phyloP scores from a whole-genome alignment of 1,140 invertebrate genomes.

The Bathynomus jamesi region DNA sequence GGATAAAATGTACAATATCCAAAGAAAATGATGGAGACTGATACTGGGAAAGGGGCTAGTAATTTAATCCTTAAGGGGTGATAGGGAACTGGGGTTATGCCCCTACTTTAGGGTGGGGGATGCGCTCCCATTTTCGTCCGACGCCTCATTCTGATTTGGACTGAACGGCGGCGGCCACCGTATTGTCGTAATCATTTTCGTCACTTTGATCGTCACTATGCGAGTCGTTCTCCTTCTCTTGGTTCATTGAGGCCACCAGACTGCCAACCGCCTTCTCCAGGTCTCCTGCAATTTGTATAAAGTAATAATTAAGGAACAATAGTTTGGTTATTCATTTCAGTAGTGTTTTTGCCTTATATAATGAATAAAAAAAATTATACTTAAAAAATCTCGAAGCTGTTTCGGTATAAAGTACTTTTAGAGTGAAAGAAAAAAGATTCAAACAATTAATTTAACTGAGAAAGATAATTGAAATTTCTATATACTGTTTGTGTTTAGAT shows the following conservation, averaged over 20 bases:
- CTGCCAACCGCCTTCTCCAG: slow-evolving; percentile 74
- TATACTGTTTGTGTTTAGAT: too few relatives aligned
- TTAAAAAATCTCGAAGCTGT: too few relatives aligned
- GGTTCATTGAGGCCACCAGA: slow-evolving; percentile 77
- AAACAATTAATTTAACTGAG: too few relatives aligned
- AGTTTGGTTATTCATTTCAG: slow-evolving; percentile 6
- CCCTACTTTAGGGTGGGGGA: not conserved
- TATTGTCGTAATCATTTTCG: slow-evolving; percentile 6
- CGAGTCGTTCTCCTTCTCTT: slow-evolving; percentile 51
- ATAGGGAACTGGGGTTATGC: too few relatives aligned
- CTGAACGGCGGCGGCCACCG: not conserved
- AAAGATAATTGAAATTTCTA: too few relatives aligned
- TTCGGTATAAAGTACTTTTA: too few relatives aligned
- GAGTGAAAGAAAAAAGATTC: too few relatives aligned
- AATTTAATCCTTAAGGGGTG: too few relatives aligned
- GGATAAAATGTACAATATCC: not conserved
- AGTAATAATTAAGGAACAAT: slow-evolving; percentile 2
- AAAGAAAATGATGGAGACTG: slow-evolving; percentile 1
- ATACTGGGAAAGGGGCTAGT: too few relatives aligned
- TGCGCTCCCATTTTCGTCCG: not conserved
- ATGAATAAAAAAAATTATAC: not conserved
- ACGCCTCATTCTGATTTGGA: not conserved
- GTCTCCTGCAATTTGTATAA: slow-evolving; percentile 59
- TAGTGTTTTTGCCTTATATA: not conserved
- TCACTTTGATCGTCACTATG: slow-evolving; percentile 23